Evolutionary conservation across 2,888 invertebrate genomes (phyloP).

Genomic region (Leptinotarsa juncta): DNA sequence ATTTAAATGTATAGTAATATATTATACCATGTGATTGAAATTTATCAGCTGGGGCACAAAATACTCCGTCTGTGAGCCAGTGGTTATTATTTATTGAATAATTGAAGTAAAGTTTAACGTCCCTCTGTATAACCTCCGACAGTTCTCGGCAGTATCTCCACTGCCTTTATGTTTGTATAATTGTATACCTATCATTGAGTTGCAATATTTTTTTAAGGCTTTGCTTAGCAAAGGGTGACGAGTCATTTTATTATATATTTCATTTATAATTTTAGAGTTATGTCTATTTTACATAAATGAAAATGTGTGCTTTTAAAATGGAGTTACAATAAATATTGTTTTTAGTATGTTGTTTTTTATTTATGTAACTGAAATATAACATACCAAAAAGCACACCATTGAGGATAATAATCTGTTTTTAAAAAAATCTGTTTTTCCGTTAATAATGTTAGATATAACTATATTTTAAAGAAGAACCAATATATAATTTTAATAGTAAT

Average conservation of each 20-base stretch:
- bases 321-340: constrained; percentile 62
- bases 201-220: constrained; percentile 57
- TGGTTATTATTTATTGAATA: constrained; percentile 53
- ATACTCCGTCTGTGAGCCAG: constrained; percentile 52
- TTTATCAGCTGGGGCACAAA: constrained; percentile 56
- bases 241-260: constrained; percentile 54
- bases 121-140: constrained; percentile 35
- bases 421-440: too few relatives aligned
- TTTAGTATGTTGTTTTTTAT: constrained; percentile 52
- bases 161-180: constrained; percentile 47
- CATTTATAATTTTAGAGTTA: constrained; percentile 60
- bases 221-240: constrained; percentile 60
- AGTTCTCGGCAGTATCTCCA: constrained; percentile 40
- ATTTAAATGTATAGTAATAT: constrained; percentile 59
- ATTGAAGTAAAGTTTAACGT: constrained; percentile 40
- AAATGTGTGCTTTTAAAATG: constrained; percentile 63
- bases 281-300: constrained; percentile 60
- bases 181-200: constrained; percentile 44
- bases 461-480: too few relatives aligned
- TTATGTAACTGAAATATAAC: neutral
- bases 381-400: too few relatives aligned
- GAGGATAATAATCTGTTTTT: too few relatives aligned
- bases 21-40: constrained; percentile 54
- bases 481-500: too few relatives aligned
- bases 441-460: too few relatives aligned